These are phyloP conservation scores for Syrrhaptes paradoxus DNA, from an alignment of 2,113 vertebrate genomes.

Conservation along the genomic window DNA sequence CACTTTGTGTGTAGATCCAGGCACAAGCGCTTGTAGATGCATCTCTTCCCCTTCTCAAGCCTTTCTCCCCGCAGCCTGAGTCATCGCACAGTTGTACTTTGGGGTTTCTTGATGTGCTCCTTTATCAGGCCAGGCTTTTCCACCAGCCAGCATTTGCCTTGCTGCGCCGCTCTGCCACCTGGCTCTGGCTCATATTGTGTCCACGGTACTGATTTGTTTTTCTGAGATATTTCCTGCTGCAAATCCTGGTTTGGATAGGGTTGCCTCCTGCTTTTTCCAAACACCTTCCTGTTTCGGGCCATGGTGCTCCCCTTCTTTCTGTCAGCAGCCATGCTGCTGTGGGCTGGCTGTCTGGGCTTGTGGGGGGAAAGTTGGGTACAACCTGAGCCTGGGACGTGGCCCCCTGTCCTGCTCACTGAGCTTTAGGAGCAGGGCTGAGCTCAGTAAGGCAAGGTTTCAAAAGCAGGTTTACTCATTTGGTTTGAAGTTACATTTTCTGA, in stretches of 20 bases:
- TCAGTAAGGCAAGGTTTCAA: not conserved
- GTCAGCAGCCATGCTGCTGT: not conserved
- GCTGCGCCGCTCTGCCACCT: rapidly evolving
- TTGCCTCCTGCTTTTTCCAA: not conserved
- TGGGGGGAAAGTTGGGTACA: not conserved
- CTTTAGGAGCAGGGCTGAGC: not conserved
- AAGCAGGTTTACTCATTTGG: not conserved
- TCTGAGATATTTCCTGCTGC: not conserved
- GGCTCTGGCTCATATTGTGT: rapidly evolving
- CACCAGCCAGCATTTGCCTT: not conserved
- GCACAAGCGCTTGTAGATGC: not conserved
- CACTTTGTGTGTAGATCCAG: rapidly evolving
- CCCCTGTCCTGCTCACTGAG: not conserved
- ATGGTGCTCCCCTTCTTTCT: not conserved
- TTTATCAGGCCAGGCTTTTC: not conserved
- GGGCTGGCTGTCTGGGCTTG: not conserved
- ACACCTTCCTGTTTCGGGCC: not conserved
- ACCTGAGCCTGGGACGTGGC: rapidly evolving
- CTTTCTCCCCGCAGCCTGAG: not conserved
- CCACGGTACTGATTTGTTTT: not conserved
- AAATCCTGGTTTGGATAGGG: not conserved
- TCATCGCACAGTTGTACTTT: not conserved
- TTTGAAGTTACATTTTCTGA: not conserved
- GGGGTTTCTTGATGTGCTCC: not conserved
- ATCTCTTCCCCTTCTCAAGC: not conserved